These are phyloP conservation scores for Achlya flavicornis DNA, from an alignment of 2,888 invertebrate genomes.

Conservation along the genomic window DNA sequence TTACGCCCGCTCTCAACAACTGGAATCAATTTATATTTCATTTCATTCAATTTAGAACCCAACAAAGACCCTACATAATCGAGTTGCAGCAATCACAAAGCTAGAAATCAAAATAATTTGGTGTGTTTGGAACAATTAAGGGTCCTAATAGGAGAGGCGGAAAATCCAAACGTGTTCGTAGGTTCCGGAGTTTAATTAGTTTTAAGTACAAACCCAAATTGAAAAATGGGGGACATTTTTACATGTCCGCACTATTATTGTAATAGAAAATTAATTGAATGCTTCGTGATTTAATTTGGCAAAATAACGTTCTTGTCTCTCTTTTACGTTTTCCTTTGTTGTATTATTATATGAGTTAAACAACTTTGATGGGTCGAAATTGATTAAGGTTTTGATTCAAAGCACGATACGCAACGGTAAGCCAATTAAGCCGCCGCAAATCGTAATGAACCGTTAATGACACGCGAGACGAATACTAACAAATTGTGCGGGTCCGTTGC, in stretches of 20 bases:
- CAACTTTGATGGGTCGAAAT: conserved; percentile 49
- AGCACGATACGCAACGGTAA: conserved; percentile 71
- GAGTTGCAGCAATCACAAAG: conserved; percentile 80
- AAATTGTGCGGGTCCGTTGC: conserved; percentile 37
- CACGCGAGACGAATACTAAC: conserved; percentile 66
- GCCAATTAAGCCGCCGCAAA: conserved; percentile 72
- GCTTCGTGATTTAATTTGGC: no score
- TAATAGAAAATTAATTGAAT: no score
- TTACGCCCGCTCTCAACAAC: conserved; percentile 51
- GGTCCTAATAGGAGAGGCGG: conserved; percentile 63
- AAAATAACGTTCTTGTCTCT: no score
- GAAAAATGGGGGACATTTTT: conserved; percentile 15
- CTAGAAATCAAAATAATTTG: conserved; percentile 82
- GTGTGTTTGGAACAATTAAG: conserved; percentile 75
- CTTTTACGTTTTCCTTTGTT: neutral
- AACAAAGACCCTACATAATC: conserved; percentile 73
- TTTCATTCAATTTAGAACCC: conserved; percentile 76
- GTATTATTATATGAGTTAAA: conserved; percentile 34
- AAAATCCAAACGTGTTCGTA: conserved; percentile 37
- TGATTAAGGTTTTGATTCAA: conserved; percentile 64
- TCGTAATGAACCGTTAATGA: conserved; percentile 79
- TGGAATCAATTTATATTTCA: conserved; percentile 74
- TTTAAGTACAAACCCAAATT: conserved; percentile 24
- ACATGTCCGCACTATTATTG: neutral
- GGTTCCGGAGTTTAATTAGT: conserved; percentile 41